A percentile compares a stretch with the other conserved stretches of the same genome.
These are phyloP conservation scores for Rhingia campestris DNA, from an alignment of 2,888 invertebrate species.

Conservation along the genomic window DNA sequence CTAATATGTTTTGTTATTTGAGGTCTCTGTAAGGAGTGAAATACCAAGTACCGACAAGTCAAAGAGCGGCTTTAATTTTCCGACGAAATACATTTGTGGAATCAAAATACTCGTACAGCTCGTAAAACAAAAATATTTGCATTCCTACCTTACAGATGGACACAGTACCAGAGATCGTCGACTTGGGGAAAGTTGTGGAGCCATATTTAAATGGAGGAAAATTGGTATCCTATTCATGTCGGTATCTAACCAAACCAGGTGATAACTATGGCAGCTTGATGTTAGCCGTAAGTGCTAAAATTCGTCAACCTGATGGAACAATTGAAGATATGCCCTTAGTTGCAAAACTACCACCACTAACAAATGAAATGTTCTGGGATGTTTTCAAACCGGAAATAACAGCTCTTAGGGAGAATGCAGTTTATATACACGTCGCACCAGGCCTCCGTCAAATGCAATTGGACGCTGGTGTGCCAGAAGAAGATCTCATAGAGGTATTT, in stretches of 20 bases:
- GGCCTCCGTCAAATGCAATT: slow-evolving; percentile 83
- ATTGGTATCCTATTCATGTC: slow-evolving; percentile 81
- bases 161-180: slow-evolving; percentile 77
- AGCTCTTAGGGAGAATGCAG: slow-evolving; percentile 85
- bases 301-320: slow-evolving; percentile 77
- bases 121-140: too few species aligned
- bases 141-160: slow-evolving; percentile 26
- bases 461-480: slow-evolving; percentile 82
- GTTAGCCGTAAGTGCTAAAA: slow-evolving; percentile 81
- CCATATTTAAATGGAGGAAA: slow-evolving; percentile 77
- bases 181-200: slow-evolving; percentile 78
- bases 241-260: slow-evolving; percentile 84
- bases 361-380: slow-evolving; percentile 83
- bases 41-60: too few species aligned
- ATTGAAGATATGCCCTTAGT: slow-evolving; percentile 83
- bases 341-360: slow-evolving; percentile 84
- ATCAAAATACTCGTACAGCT: too few species aligned
- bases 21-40: too few species aligned
- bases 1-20: too few species aligned
- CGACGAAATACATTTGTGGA: too few species aligned
- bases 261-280: slow-evolving; percentile 87
- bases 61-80: too few species aligned
- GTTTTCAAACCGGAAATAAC: slow-evolving; percentile 85
- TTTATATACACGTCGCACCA: slow-evolving; percentile 84
- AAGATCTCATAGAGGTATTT: slow-evolving; percentile 83